Evolutionary conservation across 2,797 vertebrate genomes (phyloP).

Genomic region (Acanthurus lineatus): DNA sequence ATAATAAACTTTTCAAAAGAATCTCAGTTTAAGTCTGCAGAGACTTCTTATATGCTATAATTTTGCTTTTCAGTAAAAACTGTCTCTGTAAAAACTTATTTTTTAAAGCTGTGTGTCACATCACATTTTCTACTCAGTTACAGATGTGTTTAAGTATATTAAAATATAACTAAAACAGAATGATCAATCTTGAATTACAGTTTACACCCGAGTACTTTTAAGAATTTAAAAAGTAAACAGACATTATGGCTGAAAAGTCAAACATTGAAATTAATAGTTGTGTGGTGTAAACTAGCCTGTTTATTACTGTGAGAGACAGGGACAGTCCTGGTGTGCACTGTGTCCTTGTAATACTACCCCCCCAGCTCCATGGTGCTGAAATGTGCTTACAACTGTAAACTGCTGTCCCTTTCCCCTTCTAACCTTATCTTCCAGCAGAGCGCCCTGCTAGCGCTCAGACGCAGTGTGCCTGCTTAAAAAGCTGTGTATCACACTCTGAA

Average conservation of each 20-base stretch:
- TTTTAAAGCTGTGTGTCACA: not conserved
- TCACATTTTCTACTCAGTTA: not conserved
- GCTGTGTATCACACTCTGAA: not conserved
- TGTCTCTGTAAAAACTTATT: not conserved
- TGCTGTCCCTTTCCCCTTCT: constrained; percentile 62
- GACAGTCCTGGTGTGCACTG: constrained; percentile 52
- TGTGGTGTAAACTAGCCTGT: constrained; percentile 62
- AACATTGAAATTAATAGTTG: constrained; percentile 57
- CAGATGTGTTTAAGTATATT: not conserved
- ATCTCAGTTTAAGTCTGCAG: not conserved
- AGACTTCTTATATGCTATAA: not conserved
- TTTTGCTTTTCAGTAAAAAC: not conserved
- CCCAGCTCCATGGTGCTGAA: constrained; percentile 68
- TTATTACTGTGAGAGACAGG: constrained; percentile 67
- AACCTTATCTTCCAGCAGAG: constrained; percentile 70
- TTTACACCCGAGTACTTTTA: not conserved
- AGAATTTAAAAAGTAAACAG: not conserved
- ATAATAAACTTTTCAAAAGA: not conserved
- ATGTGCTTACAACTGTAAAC: constrained; percentile 85
- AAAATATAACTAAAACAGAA: not conserved
- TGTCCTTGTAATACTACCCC: constrained; percentile 79
- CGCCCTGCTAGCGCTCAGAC: constrained; percentile 6
- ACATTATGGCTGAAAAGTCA: constrained; percentile 7
- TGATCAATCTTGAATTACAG: not conserved
- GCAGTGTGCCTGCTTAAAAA: constrained; percentile 29